phyloP scores from a whole-genome alignment of 2,113 vertebrate species.

The Paramisgurnus dabryanus region DNA sequence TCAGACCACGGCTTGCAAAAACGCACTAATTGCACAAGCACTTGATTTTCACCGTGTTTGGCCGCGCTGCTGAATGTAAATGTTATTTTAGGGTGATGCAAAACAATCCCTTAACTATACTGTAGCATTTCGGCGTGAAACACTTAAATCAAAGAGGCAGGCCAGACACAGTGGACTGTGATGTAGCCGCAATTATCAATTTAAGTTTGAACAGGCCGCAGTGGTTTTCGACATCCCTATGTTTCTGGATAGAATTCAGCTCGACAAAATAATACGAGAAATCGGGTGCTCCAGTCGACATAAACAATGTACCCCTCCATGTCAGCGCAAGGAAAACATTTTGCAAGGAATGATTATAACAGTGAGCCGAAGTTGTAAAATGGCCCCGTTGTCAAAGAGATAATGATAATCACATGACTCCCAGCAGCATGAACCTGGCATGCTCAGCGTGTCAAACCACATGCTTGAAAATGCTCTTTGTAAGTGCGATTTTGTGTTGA shows the following conservation, averaged over 20 bases:
- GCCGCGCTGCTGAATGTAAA: slow-evolving; percentile 3
- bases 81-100: slow-evolving; percentile 40
- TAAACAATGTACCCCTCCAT: slow-evolving; percentile 45
- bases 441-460: slow-evolving; percentile 31
- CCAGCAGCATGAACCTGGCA: slow-evolving; percentile 4
- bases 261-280: slow-evolving; percentile 48
- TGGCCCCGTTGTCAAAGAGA: slow-evolving; percentile 38
- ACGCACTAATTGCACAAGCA: slow-evolving; percentile 49
- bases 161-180: not conserved
- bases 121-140: slow-evolving; percentile 24
- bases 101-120: not conserved
- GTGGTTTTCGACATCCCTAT: not conserved
- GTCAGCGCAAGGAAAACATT: slow-evolving; percentile 50
- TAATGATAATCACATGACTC: slow-evolving; percentile 18
- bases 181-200: slow-evolving; percentile 46
- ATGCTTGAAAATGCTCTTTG: slow-evolving; percentile 21
- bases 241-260: slow-evolving; percentile 9
- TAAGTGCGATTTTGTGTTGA: not conserved
- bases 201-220: slow-evolving; percentile 6
- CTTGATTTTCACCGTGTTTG: slow-evolving; percentile 19
- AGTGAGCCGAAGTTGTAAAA: slow-evolving; percentile 20
- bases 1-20: slow-evolving; percentile 38
- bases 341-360: slow-evolving; percentile 43
- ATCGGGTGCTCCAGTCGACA: slow-evolving; percentile 22
- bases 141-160: slow-evolving; percentile 1